Percentiles rank a stretch among this genome's conserved stretches.
Conservation (phyloP, 2,888 invertebrate species). For the Cephalotes varians region DNA sequence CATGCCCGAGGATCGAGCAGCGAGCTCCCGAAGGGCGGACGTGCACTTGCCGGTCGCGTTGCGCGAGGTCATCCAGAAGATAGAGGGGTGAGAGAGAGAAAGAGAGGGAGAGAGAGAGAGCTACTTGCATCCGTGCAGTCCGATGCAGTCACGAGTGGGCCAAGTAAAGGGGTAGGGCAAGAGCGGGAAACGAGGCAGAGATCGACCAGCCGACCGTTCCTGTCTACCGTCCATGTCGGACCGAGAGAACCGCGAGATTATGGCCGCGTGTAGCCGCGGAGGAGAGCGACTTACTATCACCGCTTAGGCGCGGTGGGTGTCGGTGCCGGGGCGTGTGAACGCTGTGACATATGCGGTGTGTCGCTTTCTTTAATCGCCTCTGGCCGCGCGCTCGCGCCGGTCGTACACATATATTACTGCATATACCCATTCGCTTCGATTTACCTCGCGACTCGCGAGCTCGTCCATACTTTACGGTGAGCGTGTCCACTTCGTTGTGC, state of each 20-base stretch:
- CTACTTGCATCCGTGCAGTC: conserved; percentile 67
- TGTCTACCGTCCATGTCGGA: conserved; percentile 56
- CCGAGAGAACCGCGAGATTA: conserved; percentile 44
- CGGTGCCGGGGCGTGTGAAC: conserved; percentile 85
- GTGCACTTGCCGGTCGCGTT: conserved; percentile 68
- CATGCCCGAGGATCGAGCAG: conserved; percentile 24
- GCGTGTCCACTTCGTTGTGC: conserved; percentile 24
- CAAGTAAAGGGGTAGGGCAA: conserved; percentile 22
- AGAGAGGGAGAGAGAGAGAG: conserved; percentile 59
- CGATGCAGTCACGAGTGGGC: conserved; percentile 67
- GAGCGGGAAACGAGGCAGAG: conserved; percentile 52
- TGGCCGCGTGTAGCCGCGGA: conserved; percentile 44
- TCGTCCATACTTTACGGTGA: conserved; percentile 7
- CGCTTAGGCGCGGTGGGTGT: conserved; percentile 80
- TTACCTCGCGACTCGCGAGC: conserved; percentile 38
- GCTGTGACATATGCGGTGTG: conserved; percentile 86
- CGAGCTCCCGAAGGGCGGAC: conserved; percentile 55
- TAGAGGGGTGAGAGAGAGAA: conserved; percentile 44
- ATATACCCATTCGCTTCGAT: conserved; percentile 58
- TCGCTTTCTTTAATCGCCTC: conserved; percentile 85
- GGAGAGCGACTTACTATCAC: conserved; percentile 73
- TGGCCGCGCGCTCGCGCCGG: conserved; percentile 63
- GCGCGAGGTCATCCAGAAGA: conserved; percentile 67
- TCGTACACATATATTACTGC: conserved; percentile 46
- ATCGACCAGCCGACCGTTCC: conserved; percentile 72